These are phyloP conservation scores for Schizopygopsis pylzovi DNA, from an alignment of 2,797 vertebrate species.

Conservation along the genomic window DNA sequence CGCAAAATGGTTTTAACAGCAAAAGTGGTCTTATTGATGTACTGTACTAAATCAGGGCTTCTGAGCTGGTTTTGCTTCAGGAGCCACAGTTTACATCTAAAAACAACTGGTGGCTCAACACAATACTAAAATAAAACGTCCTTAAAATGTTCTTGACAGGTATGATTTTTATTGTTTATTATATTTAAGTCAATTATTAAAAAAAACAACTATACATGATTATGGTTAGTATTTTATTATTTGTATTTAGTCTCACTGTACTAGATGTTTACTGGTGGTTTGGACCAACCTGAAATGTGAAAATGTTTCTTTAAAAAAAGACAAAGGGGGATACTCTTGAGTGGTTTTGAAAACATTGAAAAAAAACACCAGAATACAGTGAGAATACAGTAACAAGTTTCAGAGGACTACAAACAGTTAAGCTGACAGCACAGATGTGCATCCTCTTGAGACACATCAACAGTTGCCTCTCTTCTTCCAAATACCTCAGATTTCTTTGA, in stretches of 20 bases:
- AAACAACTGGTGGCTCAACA: not conserved
- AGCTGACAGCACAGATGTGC: slow-evolving; percentile 11
- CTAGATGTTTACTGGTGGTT: not conserved
- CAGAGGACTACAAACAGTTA: not conserved
- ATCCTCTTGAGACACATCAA: slow-evolving; percentile 1
- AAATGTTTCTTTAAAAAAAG: not conserved
- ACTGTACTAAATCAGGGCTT: not conserved
- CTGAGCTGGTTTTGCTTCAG: not conserved
- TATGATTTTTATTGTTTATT: no score
- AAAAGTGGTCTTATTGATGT: not conserved
- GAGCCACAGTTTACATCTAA: not conserved
- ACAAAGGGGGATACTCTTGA: not conserved
- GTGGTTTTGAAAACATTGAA: not conserved
- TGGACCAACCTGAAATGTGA: not conserved
- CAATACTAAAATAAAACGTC: not conserved
- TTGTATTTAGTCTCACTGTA: not conserved
- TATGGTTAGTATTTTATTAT: not conserved
- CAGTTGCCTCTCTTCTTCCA: not conserved
- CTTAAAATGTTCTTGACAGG: not conserved
- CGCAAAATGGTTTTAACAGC: not conserved
- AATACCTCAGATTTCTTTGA: not conserved
- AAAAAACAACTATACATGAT: no score
- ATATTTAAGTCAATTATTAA: not conserved
- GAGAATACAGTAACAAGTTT: not conserved
- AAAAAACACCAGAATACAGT: no score